Conservation (phyloP, 2,797 vertebrate species). For the Spondyliosoma cantharus region DNA sequence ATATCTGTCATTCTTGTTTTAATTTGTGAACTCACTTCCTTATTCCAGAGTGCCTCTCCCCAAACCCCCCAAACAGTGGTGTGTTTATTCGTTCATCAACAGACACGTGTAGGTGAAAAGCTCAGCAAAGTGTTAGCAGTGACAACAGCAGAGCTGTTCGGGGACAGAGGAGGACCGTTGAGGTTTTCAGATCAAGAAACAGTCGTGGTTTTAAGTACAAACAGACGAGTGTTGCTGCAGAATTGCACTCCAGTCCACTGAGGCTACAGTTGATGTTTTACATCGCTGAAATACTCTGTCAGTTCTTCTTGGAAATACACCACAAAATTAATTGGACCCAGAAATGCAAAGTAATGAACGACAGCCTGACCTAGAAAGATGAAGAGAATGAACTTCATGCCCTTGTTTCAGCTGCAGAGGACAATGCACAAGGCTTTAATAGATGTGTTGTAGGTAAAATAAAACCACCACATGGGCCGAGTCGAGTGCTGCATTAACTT, state of each 20-base stretch:
- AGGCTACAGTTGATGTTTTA: conserved; percentile 26
- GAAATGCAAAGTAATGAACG: conserved; percentile 25
- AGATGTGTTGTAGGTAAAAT: neutral
- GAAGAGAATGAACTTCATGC: conserved; percentile 3
- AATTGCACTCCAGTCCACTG: conserved; percentile 12
- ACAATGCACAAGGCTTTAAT: neutral
- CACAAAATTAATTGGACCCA: conserved; percentile 32
- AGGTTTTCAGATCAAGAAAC: conserved; percentile 7
- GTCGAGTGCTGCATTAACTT: no score
- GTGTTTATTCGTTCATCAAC: conserved; percentile 8
- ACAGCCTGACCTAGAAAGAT: neutral
- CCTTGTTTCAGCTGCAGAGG: conserved; percentile 11
- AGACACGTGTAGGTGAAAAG: neutral
- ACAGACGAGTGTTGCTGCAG: conserved; percentile 16
- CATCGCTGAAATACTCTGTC: conserved; percentile 28
- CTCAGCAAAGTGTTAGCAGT: conserved; percentile 25
- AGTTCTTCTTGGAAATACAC: conserved; percentile 16
- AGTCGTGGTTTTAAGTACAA: conserved; percentile 26
- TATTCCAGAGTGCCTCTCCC: conserved; percentile 1
- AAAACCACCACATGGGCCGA: neutral
- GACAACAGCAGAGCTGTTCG: conserved; percentile 19
- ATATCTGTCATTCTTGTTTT: neutral
- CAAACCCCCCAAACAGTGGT: neutral
- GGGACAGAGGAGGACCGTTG: conserved; percentile 1
- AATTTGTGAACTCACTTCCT: conserved; percentile 4